These are phyloP conservation scores for Chionis minor DNA, from an alignment of 2,113 vertebrate genomes.

Conservation along the genomic window DNA sequence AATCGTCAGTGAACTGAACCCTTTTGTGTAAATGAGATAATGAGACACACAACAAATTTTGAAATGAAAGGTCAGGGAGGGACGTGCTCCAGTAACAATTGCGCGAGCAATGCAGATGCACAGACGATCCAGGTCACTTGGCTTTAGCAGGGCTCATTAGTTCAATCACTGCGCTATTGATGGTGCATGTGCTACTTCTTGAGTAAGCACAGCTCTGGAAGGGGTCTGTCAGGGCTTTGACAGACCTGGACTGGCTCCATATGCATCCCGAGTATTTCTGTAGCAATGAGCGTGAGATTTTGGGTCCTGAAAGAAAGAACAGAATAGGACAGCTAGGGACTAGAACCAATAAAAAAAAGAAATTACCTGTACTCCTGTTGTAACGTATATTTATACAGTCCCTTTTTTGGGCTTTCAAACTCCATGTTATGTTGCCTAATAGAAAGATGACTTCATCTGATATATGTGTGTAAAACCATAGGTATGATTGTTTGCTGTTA, in stretches of 20 bases:
- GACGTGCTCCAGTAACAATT: rapidly evolving
- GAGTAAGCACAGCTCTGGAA: background rate
- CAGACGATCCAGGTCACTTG: background rate
- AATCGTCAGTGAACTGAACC: background rate
- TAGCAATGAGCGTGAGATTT: background rate
- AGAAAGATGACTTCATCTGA: background rate
- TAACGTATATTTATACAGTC: background rate
- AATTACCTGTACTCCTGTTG: background rate
- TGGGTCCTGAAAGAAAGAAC: background rate
- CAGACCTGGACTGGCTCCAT: background rate
- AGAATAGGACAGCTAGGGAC: background rate
- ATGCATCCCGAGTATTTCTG: background rate
- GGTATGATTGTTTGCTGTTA: background rate
- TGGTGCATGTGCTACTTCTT: background rate
- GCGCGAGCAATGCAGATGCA: background rate
- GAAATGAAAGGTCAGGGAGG: background rate
- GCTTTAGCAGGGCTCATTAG: background rate
- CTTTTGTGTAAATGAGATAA: background rate
- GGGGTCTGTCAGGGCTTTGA: background rate
- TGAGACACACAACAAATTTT: background rate
- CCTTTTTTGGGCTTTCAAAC: background rate
- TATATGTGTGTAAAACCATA: background rate
- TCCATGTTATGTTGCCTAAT: background rate
- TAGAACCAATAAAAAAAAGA: background rate
- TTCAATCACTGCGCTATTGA: background rate